Evolutionary conservation across 2,888 invertebrate species (phyloP).

Genomic region (Drosophila buzzatii): DNA sequence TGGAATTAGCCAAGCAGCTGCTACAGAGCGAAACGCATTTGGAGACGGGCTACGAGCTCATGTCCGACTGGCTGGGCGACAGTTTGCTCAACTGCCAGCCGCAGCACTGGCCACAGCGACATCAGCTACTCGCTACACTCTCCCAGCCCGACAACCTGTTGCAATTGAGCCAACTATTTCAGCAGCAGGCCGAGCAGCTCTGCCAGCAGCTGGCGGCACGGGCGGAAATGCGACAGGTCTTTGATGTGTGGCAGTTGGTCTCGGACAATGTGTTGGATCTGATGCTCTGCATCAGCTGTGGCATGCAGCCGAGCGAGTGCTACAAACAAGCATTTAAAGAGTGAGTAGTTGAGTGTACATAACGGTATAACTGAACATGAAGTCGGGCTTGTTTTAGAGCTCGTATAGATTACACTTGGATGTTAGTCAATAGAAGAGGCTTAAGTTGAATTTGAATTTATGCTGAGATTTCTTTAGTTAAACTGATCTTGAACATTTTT

Average conservation of each 20-base stretch:
- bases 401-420: not conserved
- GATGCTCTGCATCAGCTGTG: conserved; percentile 51
- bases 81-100: conserved; percentile 45
- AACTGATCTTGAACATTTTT: no score
- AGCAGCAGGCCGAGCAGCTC: conserved; percentile 34
- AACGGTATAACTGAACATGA: not conserved
- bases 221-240: conserved; percentile 27
- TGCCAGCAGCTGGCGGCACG: conserved; percentile 14
- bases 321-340: conserved; percentile 42
- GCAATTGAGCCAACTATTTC: conserved; percentile 31
- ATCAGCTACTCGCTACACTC: conserved; percentile 34
- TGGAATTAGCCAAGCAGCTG: conserved; percentile 55
- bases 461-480: no score
- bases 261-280: conserved; percentile 39
- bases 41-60: conserved; percentile 58
- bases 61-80: conserved; percentile 54
- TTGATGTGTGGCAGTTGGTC: conserved; percentile 52
- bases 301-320: conserved; percentile 40
- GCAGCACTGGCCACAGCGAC: conserved; percentile 53
- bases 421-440: no score
- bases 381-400: not conserved
- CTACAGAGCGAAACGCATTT: conserved; percentile 46
- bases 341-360: conserved; percentile 33
- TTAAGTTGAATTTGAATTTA: no score
- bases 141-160: conserved; percentile 36